These are phyloP conservation scores for Semotilus atromaculatus DNA, from an alignment of 2,797 vertebrate species.

Conservation along the genomic window DNA sequence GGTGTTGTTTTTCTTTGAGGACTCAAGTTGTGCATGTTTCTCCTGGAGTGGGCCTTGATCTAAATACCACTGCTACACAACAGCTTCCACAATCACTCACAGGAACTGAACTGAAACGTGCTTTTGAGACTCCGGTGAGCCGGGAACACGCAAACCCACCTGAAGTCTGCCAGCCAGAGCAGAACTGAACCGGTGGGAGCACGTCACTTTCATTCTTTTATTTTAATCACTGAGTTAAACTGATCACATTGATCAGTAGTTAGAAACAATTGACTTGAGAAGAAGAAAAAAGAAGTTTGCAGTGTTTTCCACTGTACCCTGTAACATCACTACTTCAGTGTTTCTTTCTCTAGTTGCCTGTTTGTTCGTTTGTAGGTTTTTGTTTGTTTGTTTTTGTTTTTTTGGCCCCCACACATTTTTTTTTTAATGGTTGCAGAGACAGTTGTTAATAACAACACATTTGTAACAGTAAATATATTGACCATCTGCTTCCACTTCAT, in stretches of 20 bases:
- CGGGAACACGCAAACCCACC: slow-evolving; percentile 69
- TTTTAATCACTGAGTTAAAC: slow-evolving; percentile 86
- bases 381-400: slow-evolving; percentile 75
- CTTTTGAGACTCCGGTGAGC: slow-evolving; percentile 81
- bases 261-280: slow-evolving; percentile 84
- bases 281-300: slow-evolving; percentile 80
- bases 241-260: slow-evolving; percentile 99
- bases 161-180: slow-evolving; percentile 90
- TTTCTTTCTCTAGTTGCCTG: slow-evolving; percentile 75
- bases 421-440: slow-evolving; percentile 85
- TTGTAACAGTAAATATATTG: slow-evolving; percentile 94
- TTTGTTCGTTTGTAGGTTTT: slow-evolving; percentile 66
- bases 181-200: slow-evolving; percentile 84
- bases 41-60: slow-evolving; percentile 66
- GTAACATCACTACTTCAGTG: slow-evolving; percentile 87
- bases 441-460: slow-evolving; percentile 82
- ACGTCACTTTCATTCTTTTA: slow-evolving; percentile 69
- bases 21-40: slow-evolving; percentile 37
- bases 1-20: slow-evolving; percentile 41
- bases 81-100: slow-evolving; percentile 80
- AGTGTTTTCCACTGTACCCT: slow-evolving; percentile 96
- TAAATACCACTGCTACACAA: slow-evolving; percentile 80
- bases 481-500: slow-evolving; percentile 90
- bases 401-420: slow-evolving; percentile 57
- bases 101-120: slow-evolving; percentile 74